A percentile compares a stretch with the other conserved stretches of the same genome.
Conservation (phyloP, 2,797 vertebrate species). For the Salmo trutta region DNA sequence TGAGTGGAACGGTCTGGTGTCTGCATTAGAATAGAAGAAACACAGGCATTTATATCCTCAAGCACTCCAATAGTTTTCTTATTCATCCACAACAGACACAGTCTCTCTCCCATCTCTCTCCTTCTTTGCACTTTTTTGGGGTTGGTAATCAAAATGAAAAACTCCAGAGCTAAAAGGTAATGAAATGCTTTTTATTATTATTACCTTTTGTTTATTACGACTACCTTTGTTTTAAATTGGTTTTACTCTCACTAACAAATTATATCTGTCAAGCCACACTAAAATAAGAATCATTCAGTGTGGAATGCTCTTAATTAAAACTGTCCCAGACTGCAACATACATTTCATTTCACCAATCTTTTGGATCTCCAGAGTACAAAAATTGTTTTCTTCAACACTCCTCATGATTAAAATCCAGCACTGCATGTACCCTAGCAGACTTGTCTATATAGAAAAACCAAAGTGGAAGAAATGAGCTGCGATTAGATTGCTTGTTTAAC, state of each 20-base stretch:
- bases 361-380: neutral
- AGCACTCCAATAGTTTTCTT: slow-evolving; percentile 16
- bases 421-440: neutral
- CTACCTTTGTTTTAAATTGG: slow-evolving; percentile 5
- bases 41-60: neutral
- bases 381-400: neutral
- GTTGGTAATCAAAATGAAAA: slow-evolving; percentile 31
- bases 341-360: neutral
- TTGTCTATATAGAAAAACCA: neutral
- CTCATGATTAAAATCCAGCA: neutral
- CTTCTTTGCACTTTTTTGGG: neutral
- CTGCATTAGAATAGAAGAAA: neutral
- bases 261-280: slow-evolving; percentile 11
- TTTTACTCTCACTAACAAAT: neutral
- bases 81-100: neutral
- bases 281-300: neutral
- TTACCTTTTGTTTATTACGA: neutral
- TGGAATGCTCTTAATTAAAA: neutral
- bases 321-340: neutral
- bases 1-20: neutral
- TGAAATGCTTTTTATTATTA: neutral
- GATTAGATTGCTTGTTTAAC: neutral
- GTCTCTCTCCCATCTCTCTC: neutral
- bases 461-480: neutral
- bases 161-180: neutral